phyloP scores from a whole-genome alignment of 2,797 vertebrate genomes.

The Sebastes itinus region DNA sequence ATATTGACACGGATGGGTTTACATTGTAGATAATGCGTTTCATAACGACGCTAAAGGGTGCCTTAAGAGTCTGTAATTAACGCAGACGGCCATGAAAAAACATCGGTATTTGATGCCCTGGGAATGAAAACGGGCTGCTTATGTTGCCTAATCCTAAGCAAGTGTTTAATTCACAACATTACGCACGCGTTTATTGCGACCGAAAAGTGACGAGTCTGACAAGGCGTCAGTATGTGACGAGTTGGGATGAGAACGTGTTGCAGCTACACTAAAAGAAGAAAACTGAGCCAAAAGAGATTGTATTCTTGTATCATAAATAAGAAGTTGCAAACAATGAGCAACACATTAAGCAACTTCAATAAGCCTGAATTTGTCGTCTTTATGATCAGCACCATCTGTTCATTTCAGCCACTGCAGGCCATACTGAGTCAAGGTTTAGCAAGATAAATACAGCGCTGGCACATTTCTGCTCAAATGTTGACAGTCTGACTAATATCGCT shows the following conservation, averaged over 20 bases:
- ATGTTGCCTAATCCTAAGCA: too few relatives aligned
- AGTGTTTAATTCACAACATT: too few relatives aligned
- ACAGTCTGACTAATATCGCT: slow-evolving; percentile 10
- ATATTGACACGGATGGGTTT: too few relatives aligned
- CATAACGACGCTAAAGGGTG: too few relatives aligned
- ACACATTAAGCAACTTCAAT: neutral
- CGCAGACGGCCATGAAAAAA: fast-evolving
- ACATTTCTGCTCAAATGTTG: slow-evolving; percentile 10
- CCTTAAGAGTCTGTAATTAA: fast-evolving
- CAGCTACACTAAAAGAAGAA: neutral
- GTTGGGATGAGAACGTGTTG: too few relatives aligned
- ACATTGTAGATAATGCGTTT: too few relatives aligned
- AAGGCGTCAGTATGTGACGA: too few relatives aligned
- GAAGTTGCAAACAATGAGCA: neutral
- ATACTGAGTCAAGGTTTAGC: slow-evolving; percentile 1
- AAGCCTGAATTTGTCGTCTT: neutral
- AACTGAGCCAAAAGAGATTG: neutral
- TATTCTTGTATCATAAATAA: neutral
- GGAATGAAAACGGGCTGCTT: too few relatives aligned
- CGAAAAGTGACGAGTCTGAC: too few relatives aligned
- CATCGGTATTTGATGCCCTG: fast-evolving
- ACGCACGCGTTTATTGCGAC: too few relatives aligned
- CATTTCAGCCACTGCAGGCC: neutral
- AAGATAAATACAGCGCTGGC: slow-evolving; percentile 4
- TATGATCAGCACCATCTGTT: neutral